A percentile compares a stretch with the other conserved stretches of the same genome.
Evolutionary conservation across 2,888 invertebrate species (phyloP).

Genomic region (Cataglyphis albicans): DNA sequence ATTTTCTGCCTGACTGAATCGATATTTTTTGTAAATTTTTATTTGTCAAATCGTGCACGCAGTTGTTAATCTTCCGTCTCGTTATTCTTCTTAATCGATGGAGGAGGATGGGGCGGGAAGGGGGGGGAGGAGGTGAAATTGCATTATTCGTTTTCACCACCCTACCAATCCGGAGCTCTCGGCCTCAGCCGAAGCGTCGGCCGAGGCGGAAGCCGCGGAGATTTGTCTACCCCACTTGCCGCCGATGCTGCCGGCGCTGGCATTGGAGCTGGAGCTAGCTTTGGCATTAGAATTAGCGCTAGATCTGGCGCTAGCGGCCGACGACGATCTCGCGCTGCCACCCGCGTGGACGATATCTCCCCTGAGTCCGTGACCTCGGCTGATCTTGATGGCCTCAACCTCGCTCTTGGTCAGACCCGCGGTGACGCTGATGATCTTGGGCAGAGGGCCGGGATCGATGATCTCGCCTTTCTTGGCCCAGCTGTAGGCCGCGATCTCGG

Average conservation of each 20-base stretch:
- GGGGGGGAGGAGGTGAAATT: too few species aligned
- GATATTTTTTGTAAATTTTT: constrained; percentile 41
- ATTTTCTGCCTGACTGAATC: constrained; percentile 37
- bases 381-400: not conserved
- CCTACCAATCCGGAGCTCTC: not conserved
- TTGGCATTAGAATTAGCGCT: not conserved
- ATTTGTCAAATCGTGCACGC: constrained; percentile 11
- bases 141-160: not conserved
- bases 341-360: not conserved
- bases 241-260: not conserved
- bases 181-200: not conserved
- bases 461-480: constrained; percentile 23
- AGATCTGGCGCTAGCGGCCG: not conserved
- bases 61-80: not conserved
- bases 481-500: constrained; percentile 31
- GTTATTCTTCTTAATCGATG: not conserved
- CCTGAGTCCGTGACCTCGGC: not conserved
- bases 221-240: not conserved
- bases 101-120: too few species aligned
- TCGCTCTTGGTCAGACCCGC: not conserved
- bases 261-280: not conserved
- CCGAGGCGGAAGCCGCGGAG: not conserved
- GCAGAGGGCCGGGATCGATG: not conserved
- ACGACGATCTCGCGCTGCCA: not conserved
- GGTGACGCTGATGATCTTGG: constrained; percentile 1